phyloP scores from a whole-genome alignment of 2,888 invertebrate genomes.

The Agrochola lota region DNA sequence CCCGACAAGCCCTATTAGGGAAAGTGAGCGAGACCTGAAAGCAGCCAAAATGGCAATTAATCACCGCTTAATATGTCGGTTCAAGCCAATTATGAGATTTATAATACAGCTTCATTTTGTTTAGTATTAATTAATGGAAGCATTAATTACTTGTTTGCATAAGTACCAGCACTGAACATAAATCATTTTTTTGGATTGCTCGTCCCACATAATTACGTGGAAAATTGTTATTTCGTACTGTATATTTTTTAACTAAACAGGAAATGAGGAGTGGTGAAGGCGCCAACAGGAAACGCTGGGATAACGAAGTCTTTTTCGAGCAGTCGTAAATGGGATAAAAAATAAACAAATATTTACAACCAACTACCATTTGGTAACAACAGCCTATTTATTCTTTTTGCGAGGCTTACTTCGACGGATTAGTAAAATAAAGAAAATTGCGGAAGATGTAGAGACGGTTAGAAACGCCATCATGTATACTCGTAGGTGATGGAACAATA shows the following conservation, averaged over 20 bases:
- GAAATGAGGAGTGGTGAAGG: constrained; percentile 38
- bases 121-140: constrained; percentile 48
- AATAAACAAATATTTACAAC: constrained; percentile 16
- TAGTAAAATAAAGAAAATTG: neutral
- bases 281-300: constrained; percentile 24
- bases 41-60: constrained; percentile 57
- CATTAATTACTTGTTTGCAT: constrained; percentile 52
- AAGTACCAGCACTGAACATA: constrained; percentile 19
- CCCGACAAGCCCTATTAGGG: constrained; percentile 41
- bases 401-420: neutral
- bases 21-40: constrained; percentile 51
- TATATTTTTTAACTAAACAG: constrained; percentile 31
- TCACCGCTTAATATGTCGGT: constrained; percentile 55
- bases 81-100: constrained; percentile 52
- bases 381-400: constrained; percentile 2
- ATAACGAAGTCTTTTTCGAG: constrained; percentile 33
- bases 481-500: constrained; percentile 2
- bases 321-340: constrained; percentile 11
- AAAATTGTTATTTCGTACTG: constrained; percentile 31
- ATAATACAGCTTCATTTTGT: constrained; percentile 47
- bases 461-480: constrained; percentile 1
- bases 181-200: constrained; percentile 28
- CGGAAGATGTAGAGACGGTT: neutral
- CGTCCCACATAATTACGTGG: constrained; percentile 24
- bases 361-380: neutral